These are phyloP conservation scores for Mus spretus DNA, from an alignment of 2,797 vertebrate genomes.

Conservation along the genomic window DNA sequence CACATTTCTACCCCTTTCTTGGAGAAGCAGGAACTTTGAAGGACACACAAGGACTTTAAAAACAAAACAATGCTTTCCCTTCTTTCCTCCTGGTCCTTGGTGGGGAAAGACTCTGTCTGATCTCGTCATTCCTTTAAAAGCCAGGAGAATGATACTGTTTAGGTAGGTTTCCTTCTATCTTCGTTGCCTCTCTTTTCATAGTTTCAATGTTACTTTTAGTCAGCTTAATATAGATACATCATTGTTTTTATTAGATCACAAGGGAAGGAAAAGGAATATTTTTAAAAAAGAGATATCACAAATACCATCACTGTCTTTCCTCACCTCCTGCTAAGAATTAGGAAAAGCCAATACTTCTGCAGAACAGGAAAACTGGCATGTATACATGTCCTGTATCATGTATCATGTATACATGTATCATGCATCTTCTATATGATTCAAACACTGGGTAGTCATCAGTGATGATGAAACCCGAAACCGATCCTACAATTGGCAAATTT, in stretches of 20 bases:
- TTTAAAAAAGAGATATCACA: neutral
- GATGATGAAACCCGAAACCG: conserved; percentile 1
- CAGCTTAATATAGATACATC: conserved; percentile 47
- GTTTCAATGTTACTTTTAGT: conserved; percentile 34
- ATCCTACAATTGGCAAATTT: neutral
- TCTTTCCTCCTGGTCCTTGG: neutral
- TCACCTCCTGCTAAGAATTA: neutral
- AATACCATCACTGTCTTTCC: conserved; percentile 8
- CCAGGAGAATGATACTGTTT: neutral
- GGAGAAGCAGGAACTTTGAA: conserved; percentile 58
- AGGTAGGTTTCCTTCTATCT: neutral
- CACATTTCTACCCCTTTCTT: conserved; percentile 15
- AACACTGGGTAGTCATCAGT: neutral
- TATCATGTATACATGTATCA: neutral
- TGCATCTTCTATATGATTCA: neutral
- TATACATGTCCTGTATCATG: neutral
- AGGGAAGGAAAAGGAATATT: neutral
- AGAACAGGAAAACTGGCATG: neutral
- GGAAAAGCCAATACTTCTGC: neutral
- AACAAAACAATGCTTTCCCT: neutral
- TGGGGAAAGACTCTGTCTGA: neutral
- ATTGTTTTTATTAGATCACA: conserved; percentile 30
- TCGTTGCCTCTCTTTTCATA: neutral
- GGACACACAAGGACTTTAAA: conserved; percentile 46
- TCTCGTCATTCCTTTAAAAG: neutral